Evolutionary conservation across 37 sponge, comb jelly and placozoan genomes (phyloP).

Genomic region (Cliona cf. orientalis): DNA sequence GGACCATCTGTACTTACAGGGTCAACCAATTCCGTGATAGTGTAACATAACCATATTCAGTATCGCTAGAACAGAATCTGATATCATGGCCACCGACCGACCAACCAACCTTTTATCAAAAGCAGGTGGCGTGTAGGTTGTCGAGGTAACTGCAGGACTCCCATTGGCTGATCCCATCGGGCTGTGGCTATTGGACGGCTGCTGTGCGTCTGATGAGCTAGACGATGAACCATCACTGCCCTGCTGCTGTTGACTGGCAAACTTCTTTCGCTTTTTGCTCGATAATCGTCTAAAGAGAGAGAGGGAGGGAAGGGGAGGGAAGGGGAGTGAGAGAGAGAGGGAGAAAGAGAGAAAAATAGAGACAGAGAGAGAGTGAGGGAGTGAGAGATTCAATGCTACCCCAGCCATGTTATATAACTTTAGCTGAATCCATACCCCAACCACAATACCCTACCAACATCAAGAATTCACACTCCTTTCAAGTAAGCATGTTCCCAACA

Average conservation of each 20-base stretch:
- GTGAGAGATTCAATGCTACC: no score
- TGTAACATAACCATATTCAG: no score
- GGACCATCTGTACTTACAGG: no score
- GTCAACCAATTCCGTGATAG: no score
- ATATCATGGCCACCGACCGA: no score
- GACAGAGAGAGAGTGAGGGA: neutral
- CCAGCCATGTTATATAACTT: no score
- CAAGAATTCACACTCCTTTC: no score
- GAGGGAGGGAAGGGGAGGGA: neutral
- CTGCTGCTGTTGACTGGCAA: neutral
- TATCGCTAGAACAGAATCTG: no score
- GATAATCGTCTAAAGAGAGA: constrained; percentile 39
- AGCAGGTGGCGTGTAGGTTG: constrained; percentile 12
- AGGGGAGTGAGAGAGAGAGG: neutral
- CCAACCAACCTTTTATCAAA: neutral
- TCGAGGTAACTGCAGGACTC: constrained; percentile 28
- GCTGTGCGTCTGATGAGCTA: constrained; percentile 5
- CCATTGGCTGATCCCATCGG: constrained; percentile 15
- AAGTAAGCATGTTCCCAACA: no score
- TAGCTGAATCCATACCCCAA: no score
- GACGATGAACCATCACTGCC: neutral
- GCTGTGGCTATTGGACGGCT: neutral
- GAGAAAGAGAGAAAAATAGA: neutral
- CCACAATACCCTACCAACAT: no score
- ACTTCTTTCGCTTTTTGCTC: constrained; percentile 58